These are phyloP conservation scores for Epinephelus moara DNA, from an alignment of 2,113 vertebrate species.

Conservation along the genomic window DNA sequence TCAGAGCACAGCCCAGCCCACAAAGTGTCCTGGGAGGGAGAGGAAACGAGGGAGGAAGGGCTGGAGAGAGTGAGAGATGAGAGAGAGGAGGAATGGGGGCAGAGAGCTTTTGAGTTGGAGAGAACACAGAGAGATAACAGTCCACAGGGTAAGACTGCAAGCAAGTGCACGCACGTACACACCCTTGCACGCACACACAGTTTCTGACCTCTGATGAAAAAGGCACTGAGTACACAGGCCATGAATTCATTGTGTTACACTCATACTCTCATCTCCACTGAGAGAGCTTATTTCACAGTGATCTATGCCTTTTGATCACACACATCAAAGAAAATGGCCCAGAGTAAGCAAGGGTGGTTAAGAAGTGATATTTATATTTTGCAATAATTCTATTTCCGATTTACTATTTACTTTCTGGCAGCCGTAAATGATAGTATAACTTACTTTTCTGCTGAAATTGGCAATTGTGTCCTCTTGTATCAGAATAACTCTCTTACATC, in stretches of 20 bases:
- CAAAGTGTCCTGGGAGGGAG: slow-evolving; percentile 92
- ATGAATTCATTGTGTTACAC: slow-evolving; percentile 57
- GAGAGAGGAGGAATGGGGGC: slow-evolving; percentile 79
- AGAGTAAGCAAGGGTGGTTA: slow-evolving; percentile 47
- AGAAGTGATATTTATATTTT: slow-evolving; percentile 52
- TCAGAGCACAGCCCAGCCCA: slow-evolving; percentile 90
- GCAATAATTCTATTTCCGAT: slow-evolving; percentile 34
- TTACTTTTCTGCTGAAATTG: slow-evolving; percentile 36
- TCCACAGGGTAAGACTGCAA: slow-evolving; percentile 72
- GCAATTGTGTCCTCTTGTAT: slow-evolving; percentile 31
- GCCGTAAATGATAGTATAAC: slow-evolving; percentile 5
- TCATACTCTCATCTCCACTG: slow-evolving; percentile 37
- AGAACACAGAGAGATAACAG: slow-evolving; percentile 71
- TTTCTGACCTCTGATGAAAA: slow-evolving; percentile 54
- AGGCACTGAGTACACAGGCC: slow-evolving; percentile 37
- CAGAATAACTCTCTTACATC: slow-evolving; percentile 22
- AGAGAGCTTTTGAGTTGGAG: slow-evolving; percentile 76
- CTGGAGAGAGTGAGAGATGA: slow-evolving; percentile 67
- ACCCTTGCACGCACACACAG: slow-evolving; percentile 9
- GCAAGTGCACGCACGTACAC: slow-evolving; percentile 11
- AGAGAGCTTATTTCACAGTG: slow-evolving; percentile 60
- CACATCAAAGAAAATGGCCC: slow-evolving; percentile 61
- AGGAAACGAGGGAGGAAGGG: slow-evolving; percentile 79
- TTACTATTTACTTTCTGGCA: slow-evolving; percentile 41
- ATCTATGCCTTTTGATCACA: slow-evolving; percentile 67